Evolutionary conservation across 2,113 vertebrate genomes (phyloP), one percentile per base, ranked within the genome.

Genomic region (Saiga tatarica): DNA sequence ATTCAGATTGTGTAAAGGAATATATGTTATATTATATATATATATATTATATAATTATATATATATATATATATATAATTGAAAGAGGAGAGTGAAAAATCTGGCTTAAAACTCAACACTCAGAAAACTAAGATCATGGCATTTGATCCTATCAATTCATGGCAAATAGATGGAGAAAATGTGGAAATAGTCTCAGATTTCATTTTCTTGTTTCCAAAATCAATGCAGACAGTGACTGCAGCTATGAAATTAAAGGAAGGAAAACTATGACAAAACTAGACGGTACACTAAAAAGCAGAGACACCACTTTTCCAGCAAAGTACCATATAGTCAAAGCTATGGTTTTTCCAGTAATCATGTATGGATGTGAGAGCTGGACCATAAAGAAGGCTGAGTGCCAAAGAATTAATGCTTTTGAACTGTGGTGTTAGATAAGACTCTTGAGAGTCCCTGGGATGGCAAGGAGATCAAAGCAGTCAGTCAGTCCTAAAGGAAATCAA

Each of bases 281-380:
- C 19, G 12, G n/a, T 71, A 4, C 5, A 39, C 39, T 71, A 12
- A 71, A 71, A 71, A 71, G 67, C 67, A 71, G 62, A 64, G 10
- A 71, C n/a, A 39, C 6, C n/a, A 71, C 19, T 39, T 39, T 71
- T 2, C 67, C 67, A 71, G 17, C 67, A 71, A 71, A 71, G n/a
- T 39, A 6, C 10, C 19, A 0, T 71, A 1, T 39, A 12, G n/a
- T 21, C 17, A 71, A 71, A 1, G n/a, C 17, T 71, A 39, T 12
- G n/a, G 9, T 71, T 12, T 71, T 39, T 71, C 67, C n/a, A 23
- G n/a, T 71, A 11, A 5, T 71, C 19, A 39, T 39, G n/a, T 71
- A 39, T 71, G n/a, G 67, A 23, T 71, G 17, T 39, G n/a, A 71
- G 67, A 71, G 9, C 10, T 39, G 67, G 19, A 71, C n/a, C n/a